Conservation (phyloP, 2,113 vertebrate species). For the Mirza zaza region DNA sequence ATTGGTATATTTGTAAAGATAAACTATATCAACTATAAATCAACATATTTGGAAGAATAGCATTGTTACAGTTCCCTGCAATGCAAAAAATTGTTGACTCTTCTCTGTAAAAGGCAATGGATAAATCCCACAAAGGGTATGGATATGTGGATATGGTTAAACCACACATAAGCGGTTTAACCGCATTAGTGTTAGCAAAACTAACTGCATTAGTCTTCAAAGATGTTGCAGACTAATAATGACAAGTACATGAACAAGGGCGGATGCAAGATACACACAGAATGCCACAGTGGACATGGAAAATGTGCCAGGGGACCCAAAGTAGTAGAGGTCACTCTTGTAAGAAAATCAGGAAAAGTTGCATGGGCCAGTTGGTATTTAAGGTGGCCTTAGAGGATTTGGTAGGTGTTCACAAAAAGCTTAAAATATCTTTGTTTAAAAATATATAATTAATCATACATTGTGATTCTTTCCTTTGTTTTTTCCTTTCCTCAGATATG, state of each 20-base stretch:
- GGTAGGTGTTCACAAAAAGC: neutral
- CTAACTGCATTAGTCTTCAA: too few species aligned
- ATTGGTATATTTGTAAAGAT: neutral
- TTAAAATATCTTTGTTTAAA: constrained; percentile 11
- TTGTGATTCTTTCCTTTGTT: neutral
- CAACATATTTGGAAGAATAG: neutral
- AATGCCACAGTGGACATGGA: neutral
- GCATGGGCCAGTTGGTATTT: neutral
- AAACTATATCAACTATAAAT: neutral
- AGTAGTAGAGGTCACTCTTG: neutral
- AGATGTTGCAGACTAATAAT: neutral
- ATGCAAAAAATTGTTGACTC: neutral
- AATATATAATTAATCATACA: neutral
- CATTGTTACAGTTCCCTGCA: neutral
- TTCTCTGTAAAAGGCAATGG: neutral
- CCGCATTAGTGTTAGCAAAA: too few species aligned
- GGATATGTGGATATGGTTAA: too few species aligned
- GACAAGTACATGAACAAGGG: neutral
- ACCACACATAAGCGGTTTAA: too few species aligned
- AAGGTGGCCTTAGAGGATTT: neutral
- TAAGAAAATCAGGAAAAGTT: neutral
- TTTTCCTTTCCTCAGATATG: neutral
- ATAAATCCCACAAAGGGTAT: too few species aligned
- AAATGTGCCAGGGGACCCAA: neutral
- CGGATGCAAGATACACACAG: neutral